These are phyloP conservation scores for Fragum whitleyi DNA, from an alignment of 2,888 invertebrate genomes.

Conservation along the genomic window DNA sequence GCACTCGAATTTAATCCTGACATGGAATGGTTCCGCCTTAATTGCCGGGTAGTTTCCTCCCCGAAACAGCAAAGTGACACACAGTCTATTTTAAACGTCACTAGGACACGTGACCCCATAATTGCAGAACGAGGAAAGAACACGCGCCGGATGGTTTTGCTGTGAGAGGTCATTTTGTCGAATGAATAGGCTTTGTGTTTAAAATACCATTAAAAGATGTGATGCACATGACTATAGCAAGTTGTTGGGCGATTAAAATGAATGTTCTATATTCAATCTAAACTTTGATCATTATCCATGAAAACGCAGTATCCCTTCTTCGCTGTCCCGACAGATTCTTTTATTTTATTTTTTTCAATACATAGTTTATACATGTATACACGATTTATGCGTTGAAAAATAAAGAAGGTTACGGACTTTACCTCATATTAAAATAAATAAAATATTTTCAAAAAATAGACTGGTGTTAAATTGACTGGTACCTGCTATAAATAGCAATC, in stretches of 20 bases:
- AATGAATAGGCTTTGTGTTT: constrained; percentile 29
- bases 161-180: constrained; percentile 27
- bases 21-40: constrained; percentile 24
- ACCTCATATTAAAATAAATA: too few relatives aligned
- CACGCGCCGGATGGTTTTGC: constrained; percentile 27
- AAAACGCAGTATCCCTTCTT: neutral
- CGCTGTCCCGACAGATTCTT: too few relatives aligned
- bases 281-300: constrained; percentile 8
- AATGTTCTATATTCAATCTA: neutral
- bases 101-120: constrained; percentile 45
- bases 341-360: too few relatives aligned
- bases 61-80: constrained; percentile 36
- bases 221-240: neutral
- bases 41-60: constrained; percentile 48
- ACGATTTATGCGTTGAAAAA: too few relatives aligned
- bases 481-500: too few relatives aligned
- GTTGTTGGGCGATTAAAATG: constrained; percentile 9
- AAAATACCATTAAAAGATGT: constrained; percentile 24
- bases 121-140: constrained; percentile 48
- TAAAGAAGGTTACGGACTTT: too few relatives aligned
- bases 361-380: too few relatives aligned
- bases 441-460: too few relatives aligned
- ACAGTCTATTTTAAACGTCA: constrained; percentile 53
- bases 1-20: constrained; percentile 23
- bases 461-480: too few relatives aligned